phyloP scores from a whole-genome alignment of 2,888 invertebrate species.

The Eubasilissa splendida region DNA sequence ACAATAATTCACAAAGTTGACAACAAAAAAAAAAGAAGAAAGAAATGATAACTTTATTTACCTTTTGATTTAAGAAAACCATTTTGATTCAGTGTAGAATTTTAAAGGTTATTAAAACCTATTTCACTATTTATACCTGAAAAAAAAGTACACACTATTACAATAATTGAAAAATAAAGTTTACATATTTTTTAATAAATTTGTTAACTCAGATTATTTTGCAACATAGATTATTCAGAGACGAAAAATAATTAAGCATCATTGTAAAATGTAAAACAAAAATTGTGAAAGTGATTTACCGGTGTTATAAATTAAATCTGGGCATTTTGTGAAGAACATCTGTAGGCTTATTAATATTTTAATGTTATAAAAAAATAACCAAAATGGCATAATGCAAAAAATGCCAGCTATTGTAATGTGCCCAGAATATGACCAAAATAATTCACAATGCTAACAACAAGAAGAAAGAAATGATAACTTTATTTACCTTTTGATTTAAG shows the following conservation, averaged over 20 bases:
- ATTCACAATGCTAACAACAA: background rate
- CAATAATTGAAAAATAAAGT: too few relatives aligned
- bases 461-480: too few relatives aligned
- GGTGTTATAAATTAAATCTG: background rate
- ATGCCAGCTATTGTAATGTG: too few relatives aligned
- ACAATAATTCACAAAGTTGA: background rate
- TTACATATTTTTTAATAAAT: too few relatives aligned
- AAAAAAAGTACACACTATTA: too few relatives aligned
- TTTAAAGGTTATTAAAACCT: too few relatives aligned
- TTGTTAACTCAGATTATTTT: constrained; percentile 38
- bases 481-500: too few relatives aligned
- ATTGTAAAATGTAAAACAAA: background rate
- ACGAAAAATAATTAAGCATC: constrained; percentile 51
- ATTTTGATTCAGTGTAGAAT: background rate
- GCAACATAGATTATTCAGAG: constrained; percentile 45
- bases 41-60: too few relatives aligned
- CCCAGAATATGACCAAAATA: too few relatives aligned
- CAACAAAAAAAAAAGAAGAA: background rate
- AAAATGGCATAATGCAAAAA: background rate
- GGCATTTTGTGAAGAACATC: background rate
- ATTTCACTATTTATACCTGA: background rate
- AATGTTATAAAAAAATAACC: too few relatives aligned
- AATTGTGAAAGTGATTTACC: background rate
- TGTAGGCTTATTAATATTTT: too few relatives aligned
- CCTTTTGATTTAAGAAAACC: too few relatives aligned